phyloP scores from a whole-genome alignment of 2,797 vertebrate genomes.

The Liasis olivaceus region DNA sequence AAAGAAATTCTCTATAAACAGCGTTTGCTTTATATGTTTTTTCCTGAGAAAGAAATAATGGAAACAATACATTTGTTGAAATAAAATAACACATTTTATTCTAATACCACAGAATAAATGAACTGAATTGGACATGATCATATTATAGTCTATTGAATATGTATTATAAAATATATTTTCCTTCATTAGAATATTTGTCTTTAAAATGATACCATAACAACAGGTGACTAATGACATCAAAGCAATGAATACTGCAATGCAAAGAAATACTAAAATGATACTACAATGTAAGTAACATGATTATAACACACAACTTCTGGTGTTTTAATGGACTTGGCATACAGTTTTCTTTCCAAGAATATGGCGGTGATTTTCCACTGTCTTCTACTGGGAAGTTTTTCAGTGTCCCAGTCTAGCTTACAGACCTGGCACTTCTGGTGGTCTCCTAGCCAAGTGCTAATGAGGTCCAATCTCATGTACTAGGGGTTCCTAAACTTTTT shows the following conservation, averaged over 20 bases:
- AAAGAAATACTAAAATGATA: neutral
- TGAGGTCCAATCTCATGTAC: neutral
- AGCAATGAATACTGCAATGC: neutral
- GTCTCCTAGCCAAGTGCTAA: neutral
- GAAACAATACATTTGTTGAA: neutral
- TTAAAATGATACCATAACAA: neutral
- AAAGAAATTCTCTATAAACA: slow-evolving; percentile 42
- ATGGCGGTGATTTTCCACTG: neutral
- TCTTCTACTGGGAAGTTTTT: neutral
- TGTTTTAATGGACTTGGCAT: neutral
- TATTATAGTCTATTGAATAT: neutral
- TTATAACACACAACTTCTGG: neutral
- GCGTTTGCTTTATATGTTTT: neutral
- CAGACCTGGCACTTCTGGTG: neutral
- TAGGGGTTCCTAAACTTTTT: neutral
- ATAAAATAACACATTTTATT: neutral
- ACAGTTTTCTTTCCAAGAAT: neutral
- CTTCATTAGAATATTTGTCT: neutral
- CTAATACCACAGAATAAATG: neutral
- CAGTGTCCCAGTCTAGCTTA: neutral
- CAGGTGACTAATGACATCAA: neutral
- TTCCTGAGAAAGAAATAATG: neutral
- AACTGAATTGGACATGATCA: neutral
- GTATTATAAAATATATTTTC: neutral
- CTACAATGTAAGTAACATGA: neutral